Conservation (phyloP, 2,888 invertebrate genomes). For the Andrena chrysosceles region DNA sequence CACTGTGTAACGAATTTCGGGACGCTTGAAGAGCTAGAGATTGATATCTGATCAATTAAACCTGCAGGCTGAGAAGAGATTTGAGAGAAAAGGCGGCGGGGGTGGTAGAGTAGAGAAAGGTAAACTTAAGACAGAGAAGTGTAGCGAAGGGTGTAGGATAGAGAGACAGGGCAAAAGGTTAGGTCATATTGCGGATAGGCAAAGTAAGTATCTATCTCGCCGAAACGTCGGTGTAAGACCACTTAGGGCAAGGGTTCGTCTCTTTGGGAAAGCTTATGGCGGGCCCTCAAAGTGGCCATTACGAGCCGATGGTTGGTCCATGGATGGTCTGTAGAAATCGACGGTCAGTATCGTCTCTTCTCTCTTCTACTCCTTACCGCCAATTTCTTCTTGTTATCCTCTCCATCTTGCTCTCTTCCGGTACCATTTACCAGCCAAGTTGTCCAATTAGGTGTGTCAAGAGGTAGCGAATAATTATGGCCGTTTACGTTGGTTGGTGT, state of each 20-base stretch:
- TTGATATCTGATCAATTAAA: conserved; percentile 76
- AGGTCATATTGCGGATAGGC: conserved; percentile 78
- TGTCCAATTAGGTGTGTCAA: conserved; percentile 79
- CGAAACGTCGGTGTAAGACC: conserved; percentile 79
- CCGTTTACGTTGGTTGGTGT: conserved; percentile 59
- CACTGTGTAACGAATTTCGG: neutral
- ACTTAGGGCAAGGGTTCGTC: conserved; percentile 78
- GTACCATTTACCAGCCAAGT: conserved; percentile 73
- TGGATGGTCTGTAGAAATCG: conserved; percentile 73
- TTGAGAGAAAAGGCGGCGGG: conserved; percentile 23
- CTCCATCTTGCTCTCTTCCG: conserved; percentile 66
- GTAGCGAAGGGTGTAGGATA: conserved; percentile 27
- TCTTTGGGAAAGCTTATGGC: conserved; percentile 80
- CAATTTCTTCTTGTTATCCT: conserved; percentile 51
- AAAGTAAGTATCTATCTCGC: conserved; percentile 77
- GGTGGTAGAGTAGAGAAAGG: conserved; percentile 12
- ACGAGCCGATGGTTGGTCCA: conserved; percentile 75
- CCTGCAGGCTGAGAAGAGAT: conserved; percentile 26
- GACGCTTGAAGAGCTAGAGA: conserved; percentile 35
- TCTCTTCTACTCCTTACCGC: conserved; percentile 31
- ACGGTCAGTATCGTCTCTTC: conserved; percentile 66
- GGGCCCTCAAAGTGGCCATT: conserved; percentile 83
- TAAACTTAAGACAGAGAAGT: conserved; percentile 31
- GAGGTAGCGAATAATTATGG: conserved; percentile 72
- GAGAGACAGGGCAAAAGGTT: conserved; percentile 66